Percentiles rank a stretch among this genome's conserved stretches.
Conservation (phyloP, 37 sponge, comb jelly and placozoan genomes). For the Diacarnus erythraeanus region DNA sequence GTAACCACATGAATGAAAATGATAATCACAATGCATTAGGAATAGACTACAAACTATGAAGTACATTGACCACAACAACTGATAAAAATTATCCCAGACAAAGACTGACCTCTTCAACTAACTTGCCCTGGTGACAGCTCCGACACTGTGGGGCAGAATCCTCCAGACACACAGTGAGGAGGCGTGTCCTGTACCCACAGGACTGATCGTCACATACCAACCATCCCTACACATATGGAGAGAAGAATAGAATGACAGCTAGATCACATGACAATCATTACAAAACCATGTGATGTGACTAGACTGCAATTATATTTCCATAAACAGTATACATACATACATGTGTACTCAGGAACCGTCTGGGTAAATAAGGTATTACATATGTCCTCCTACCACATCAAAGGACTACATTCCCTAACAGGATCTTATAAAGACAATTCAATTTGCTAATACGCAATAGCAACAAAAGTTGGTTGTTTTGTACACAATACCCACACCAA, state of each 20-base stretch:
- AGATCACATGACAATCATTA: neutral
- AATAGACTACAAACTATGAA: neutral
- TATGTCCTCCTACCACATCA: neutral
- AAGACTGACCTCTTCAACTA: slow-evolving; percentile 53
- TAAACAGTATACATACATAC: too few relatives aligned
- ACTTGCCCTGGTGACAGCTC: slow-evolving; percentile 35
- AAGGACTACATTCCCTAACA: neutral
- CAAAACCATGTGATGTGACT: neutral
- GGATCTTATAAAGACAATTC: neutral
- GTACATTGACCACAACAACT: neutral
- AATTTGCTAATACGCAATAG: neutral
- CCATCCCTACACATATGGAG: slow-evolving; percentile 36
- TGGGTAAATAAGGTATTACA: neutral
- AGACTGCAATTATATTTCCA: too few relatives aligned
- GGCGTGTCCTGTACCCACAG: slow-evolving; percentile 37
- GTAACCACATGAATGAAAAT: neutral
- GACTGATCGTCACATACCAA: slow-evolving; percentile 65
- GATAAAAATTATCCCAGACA: neutral
- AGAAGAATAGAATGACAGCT: neutral
- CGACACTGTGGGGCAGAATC: slow-evolving; percentile 45
- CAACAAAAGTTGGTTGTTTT: too few relatives aligned
- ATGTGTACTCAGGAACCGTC: too few relatives aligned
- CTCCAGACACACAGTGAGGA: slow-evolving; percentile 9
- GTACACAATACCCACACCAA: neutral
- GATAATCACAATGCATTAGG: neutral